Evolutionary conservation across 2,888 invertebrate species (phyloP).

Genomic region (Glomeris marginata): DNA sequence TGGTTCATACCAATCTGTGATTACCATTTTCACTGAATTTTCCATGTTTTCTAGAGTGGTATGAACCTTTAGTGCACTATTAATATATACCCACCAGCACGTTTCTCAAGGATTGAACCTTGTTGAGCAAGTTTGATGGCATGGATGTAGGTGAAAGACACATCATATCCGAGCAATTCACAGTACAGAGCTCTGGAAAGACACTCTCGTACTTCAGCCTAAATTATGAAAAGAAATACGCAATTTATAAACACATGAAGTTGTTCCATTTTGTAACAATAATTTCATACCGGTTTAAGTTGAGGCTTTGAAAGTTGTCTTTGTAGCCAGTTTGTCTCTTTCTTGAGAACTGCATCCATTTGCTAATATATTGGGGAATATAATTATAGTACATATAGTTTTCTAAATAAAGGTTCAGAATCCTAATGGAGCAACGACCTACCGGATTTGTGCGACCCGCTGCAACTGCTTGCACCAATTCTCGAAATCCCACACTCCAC

Average conservation of each 20-base stretch:
- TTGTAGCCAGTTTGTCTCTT: background rate
- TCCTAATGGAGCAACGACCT: background rate
- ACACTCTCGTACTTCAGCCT: slow-evolving; percentile 23
- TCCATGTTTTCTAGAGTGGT: too few relatives aligned
- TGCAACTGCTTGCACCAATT: background rate
- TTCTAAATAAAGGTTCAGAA: background rate
- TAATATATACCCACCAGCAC: slow-evolving; percentile 22
- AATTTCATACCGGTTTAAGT: slow-evolving; percentile 2
- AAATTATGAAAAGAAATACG: background rate
- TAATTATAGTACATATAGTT: background rate
- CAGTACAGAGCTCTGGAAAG: slow-evolving; percentile 26
- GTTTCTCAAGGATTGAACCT: slow-evolving; percentile 24
- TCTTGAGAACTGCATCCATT: background rate
- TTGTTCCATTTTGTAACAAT: too few relatives aligned
- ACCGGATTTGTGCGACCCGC: background rate
- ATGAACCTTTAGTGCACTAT: background rate
- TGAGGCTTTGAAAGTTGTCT: background rate
- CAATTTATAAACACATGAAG: background rate
- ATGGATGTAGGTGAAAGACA: slow-evolving; percentile 26
- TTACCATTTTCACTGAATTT: too few relatives aligned
- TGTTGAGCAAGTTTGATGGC: slow-evolving; percentile 28
- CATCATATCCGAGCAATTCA: slow-evolving; percentile 27
- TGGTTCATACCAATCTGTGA: too few relatives aligned
- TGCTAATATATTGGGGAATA: background rate
- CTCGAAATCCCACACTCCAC: background rate